phyloP scores from a whole-genome alignment of 2,888 invertebrate genomes.

The Augochlorella aurata region DNA sequence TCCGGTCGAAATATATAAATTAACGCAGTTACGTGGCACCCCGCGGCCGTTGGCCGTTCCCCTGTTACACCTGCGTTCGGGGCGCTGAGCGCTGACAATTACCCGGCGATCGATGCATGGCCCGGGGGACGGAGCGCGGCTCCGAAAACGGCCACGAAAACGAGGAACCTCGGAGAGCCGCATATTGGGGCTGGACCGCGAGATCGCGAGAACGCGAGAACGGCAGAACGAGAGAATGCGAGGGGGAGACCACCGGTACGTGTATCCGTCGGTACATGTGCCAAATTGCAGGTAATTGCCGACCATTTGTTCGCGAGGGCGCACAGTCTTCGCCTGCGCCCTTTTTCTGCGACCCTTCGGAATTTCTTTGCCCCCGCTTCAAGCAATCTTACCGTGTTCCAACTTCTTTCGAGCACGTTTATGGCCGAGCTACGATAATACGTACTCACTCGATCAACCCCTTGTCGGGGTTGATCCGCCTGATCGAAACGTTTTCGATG shows the following conservation, averaged over 20 bases:
- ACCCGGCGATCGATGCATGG: slow-evolving; percentile 80
- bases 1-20: slow-evolving; percentile 63
- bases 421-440: too few species aligned
- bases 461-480: too few species aligned
- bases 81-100: slow-evolving; percentile 81
- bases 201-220: slow-evolving; percentile 13
- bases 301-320: slow-evolving; percentile 77
- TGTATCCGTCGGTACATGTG: slow-evolving; percentile 63
- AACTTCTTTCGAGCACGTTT: slow-evolving; percentile 12
- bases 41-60: slow-evolving; percentile 68
- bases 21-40: slow-evolving; percentile 76
- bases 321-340: slow-evolving; percentile 59
- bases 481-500: too few species aligned
- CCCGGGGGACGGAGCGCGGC: slow-evolving; percentile 71
- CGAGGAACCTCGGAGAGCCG: slow-evolving; percentile 59
- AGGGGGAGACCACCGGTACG: slow-evolving; percentile 56
- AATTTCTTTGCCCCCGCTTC: not conserved
- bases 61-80: slow-evolving; percentile 77
- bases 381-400: slow-evolving; percentile 34
- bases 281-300: slow-evolving; percentile 80
- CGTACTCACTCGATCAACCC: too few species aligned
- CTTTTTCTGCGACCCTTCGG: slow-evolving; percentile 29
- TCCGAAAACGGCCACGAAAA: slow-evolving; percentile 72
- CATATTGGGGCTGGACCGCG: slow-evolving; percentile 64
- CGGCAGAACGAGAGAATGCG: slow-evolving; percentile 16